A percentile compares a stretch with the other conserved stretches of the same genome.
Conservation (phyloP, 2,797 vertebrate species). For the Premnoplex brunnescens region DNA sequence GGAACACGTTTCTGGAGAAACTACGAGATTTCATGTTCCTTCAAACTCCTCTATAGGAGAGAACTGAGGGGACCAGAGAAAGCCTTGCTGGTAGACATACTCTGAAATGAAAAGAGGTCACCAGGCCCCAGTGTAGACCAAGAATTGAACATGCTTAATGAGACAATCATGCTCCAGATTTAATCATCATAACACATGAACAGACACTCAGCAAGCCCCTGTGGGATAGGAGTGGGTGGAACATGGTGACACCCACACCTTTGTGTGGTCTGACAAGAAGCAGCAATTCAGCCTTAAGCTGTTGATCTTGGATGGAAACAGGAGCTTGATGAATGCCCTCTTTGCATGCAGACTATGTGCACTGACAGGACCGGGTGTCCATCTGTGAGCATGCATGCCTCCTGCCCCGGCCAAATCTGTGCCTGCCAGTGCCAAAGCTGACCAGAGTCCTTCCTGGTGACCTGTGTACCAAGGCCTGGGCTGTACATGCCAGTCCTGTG, state of each 20-base stretch:
- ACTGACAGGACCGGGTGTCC: neutral
- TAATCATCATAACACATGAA: neutral
- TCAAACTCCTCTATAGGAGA: neutral
- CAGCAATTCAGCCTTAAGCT: conserved; percentile 11
- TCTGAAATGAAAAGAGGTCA: neutral
- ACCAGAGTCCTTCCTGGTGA: neutral
- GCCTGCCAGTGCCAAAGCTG: neutral
- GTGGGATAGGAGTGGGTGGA: conserved; percentile 38
- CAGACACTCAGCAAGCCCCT: neutral
- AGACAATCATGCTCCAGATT: neutral
- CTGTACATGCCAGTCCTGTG: neutral
- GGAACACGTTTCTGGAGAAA: neutral
- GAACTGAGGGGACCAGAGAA: neutral
- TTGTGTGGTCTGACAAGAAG: conserved; percentile 19
- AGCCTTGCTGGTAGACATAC: neutral
- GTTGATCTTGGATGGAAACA: conserved; percentile 27
- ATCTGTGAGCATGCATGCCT: neutral
- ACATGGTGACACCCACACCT: conserved; percentile 26
- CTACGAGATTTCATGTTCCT: neutral
- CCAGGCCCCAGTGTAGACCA: neutral
- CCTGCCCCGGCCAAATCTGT: neutral
- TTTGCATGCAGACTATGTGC: neutral
- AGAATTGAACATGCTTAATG: neutral
- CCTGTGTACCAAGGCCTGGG: neutral
- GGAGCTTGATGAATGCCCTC: neutral